These are phyloP conservation scores for Conomelus anceps DNA, from an alignment of 2,888 invertebrate genomes.

Conservation along the genomic window DNA sequence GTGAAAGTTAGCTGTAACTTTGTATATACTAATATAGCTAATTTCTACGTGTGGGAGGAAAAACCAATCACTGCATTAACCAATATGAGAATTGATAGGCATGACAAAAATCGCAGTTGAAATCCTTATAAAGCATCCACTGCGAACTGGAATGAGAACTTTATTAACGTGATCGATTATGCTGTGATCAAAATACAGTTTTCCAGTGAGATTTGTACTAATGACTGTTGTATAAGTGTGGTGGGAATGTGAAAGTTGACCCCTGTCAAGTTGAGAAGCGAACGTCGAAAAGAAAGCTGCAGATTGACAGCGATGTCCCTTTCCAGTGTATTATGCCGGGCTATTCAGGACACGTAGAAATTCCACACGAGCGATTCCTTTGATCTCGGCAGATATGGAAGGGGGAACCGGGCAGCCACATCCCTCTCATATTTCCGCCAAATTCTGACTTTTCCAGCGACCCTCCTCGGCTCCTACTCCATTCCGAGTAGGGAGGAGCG, in stretches of 20 bases:
- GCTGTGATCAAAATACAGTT: neutral
- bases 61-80: too few relatives aligned
- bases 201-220: neutral
- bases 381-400: neutral
- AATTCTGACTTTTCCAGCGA: neutral
- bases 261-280: neutral
- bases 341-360: neutral
- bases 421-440: neutral
- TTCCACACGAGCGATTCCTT: neutral
- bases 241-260: neutral
- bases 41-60: too few relatives aligned
- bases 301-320: neutral
- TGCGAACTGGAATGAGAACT: neutral
- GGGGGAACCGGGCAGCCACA: neutral
- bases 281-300: neutral
- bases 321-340: neutral
- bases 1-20: too few relatives aligned
- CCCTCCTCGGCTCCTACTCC: neutral
- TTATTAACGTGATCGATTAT: neutral
- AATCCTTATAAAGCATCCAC: neutral
- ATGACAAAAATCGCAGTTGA: neutral
- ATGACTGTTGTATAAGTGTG: too few relatives aligned
- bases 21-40: too few relatives aligned
- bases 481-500: neutral
- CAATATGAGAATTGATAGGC: too few relatives aligned